Conservation (phyloP, 2,113 vertebrate species). For the Notothenia coriiceps region DNA sequence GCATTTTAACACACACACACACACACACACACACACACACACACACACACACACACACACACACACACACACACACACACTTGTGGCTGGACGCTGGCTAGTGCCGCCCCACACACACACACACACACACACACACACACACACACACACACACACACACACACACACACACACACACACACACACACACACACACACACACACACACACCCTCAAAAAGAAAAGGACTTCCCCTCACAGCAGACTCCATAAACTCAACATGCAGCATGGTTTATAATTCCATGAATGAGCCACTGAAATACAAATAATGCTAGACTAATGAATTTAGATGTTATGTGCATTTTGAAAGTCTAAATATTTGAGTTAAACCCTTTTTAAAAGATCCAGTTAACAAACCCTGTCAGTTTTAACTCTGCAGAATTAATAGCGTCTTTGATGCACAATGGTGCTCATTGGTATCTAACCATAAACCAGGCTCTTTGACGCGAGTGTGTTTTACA, state of each 20-base stretch:
- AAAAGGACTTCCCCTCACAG: slow-evolving; percentile 17
- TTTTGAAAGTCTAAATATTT: not conserved
- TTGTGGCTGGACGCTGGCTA: no score
- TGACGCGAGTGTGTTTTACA: not conserved
- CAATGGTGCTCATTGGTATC: not conserved
- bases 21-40: slow-evolving; percentile 23
- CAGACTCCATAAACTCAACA: slow-evolving; percentile 25
- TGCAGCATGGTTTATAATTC: slow-evolving; percentile 12
- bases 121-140: not conserved
- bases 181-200: slow-evolving; percentile 33
- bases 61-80: slow-evolving; percentile 32
- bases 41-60: slow-evolving; percentile 28
- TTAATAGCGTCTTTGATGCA: slow-evolving; percentile 7
- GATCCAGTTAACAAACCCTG: not conserved
- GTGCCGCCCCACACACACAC: slow-evolving; percentile 14
- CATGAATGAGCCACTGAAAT: slow-evolving; percentile 18
- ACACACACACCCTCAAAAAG: slow-evolving; percentile 6
- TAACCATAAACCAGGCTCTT: slow-evolving; percentile 11
- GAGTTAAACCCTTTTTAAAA: not conserved
- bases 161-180: slow-evolving; percentile 17
- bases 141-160: not conserved
- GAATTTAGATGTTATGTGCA: slow-evolving; percentile 15
- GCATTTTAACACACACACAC: slow-evolving; percentile 44
- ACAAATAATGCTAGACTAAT: slow-evolving; percentile 25
- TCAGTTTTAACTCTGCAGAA: not conserved